Evolutionary conservation across 2,797 vertebrate genomes (phyloP).

Genomic region (Chiroxiphia lanceolata): DNA sequence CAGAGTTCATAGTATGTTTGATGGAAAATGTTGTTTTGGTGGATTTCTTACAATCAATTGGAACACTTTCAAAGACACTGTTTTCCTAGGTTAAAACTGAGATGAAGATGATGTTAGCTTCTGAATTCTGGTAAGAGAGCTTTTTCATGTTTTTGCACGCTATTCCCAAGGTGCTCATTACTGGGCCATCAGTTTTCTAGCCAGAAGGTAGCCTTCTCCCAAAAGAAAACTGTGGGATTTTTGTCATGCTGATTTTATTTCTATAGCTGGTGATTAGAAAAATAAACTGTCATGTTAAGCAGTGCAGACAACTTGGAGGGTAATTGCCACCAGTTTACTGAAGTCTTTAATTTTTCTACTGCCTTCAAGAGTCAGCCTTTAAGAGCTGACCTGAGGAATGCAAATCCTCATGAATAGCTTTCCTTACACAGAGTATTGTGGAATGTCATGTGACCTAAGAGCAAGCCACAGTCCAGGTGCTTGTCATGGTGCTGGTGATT

Average conservation of each 20-base stretch:
- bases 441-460: accelerated
- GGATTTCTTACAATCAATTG: neutral
- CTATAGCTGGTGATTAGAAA: neutral
- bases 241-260: neutral
- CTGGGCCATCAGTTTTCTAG: neutral
- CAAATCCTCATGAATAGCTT: neutral
- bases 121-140: neutral
- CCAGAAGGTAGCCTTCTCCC: neutral
- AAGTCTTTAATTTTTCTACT: neutral
- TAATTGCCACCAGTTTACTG: neutral
- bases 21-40: neutral
- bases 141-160: neutral
- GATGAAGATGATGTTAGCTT: neutral
- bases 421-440: accelerated
- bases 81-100: neutral
- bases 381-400: neutral
- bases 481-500: neutral
- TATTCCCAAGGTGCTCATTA: neutral
- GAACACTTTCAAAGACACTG: neutral
- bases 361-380: neutral
- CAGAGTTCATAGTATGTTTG: neutral
- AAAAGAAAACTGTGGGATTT: neutral
- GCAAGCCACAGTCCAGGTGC: neutral
- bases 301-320: neutral
- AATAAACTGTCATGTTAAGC: neutral